A percentile compares a stretch with the other conserved stretches of the same genome.
Conservation (phyloP, 2,113 vertebrate genomes). For the Antechinus stuartii region DNA sequence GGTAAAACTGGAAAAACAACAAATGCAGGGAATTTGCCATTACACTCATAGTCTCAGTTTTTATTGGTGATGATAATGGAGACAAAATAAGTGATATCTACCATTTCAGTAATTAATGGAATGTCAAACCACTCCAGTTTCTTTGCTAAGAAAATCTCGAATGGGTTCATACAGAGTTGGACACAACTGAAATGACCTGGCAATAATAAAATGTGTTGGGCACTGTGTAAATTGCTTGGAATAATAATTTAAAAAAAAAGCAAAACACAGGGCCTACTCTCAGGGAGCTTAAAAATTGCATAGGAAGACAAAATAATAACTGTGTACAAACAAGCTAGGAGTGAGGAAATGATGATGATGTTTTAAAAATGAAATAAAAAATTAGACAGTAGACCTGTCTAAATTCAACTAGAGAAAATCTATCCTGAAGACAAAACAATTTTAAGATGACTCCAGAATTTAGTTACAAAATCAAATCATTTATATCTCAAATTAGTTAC, state of each 20-base stretch:
- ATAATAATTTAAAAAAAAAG: neutral
- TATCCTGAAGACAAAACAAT: neutral
- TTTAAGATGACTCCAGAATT: neutral
- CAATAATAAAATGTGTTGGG: neutral
- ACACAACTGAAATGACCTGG: too few relatives aligned
- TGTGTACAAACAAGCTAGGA: neutral
- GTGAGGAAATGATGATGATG: neutral
- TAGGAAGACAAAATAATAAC: neutral
- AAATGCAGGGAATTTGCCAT: neutral
- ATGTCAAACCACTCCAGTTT: too few relatives aligned
- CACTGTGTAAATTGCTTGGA: neutral
- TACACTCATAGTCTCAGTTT: neutral
- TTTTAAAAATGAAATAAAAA: neutral
- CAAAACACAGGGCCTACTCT: neutral
- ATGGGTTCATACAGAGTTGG: too few relatives aligned
- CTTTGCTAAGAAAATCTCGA: too few relatives aligned
- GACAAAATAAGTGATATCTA: neutral
- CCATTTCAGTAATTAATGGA: neutral
- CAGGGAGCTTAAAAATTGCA: neutral
- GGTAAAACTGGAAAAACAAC: neutral
- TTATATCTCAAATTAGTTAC: neutral
- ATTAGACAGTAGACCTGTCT: neutral
- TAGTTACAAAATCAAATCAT: neutral
- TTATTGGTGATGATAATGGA: neutral
- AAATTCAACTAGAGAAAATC: neutral